These are phyloP conservation scores for Proctacanthus coquilletti DNA, from an alignment of 1,140 invertebrate species.

Conservation along the genomic window DNA sequence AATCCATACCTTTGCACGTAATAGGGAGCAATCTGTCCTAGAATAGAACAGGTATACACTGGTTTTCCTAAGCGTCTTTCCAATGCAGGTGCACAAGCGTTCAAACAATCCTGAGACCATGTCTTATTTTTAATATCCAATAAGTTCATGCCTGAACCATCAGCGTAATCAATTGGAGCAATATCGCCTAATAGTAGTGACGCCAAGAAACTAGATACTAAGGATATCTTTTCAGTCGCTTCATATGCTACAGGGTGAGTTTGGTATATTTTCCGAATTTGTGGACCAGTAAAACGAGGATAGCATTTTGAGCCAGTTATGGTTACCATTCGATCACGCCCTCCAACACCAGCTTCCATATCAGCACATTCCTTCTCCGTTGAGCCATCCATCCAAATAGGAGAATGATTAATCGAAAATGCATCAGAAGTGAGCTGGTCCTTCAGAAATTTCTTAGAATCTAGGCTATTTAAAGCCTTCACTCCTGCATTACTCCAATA, in stretches of 20 bases:
- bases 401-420: slow-evolving; percentile 70
- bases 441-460: slow-evolving; percentile 63
- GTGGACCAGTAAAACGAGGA: slow-evolving; percentile 84
- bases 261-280: slow-evolving; percentile 79
- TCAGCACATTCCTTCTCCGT: slow-evolving; percentile 63
- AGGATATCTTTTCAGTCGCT: slow-evolving; percentile 75
- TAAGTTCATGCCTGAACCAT: slow-evolving; percentile 95
- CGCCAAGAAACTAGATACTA: slow-evolving; percentile 84
- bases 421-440: slow-evolving; percentile 54
- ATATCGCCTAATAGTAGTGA: slow-evolving; percentile 79
- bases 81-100: slow-evolving; percentile 57
- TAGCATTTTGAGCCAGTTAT: slow-evolving; percentile 87
- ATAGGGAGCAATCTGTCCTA: slow-evolving; percentile 63
- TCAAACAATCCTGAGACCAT: slow-evolving; percentile 61
- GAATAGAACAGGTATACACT: slow-evolving; percentile 46
- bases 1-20: slow-evolving; percentile 78
- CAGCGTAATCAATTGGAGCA: slow-evolving; percentile 79
- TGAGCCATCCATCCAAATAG: slow-evolving; percentile 94
- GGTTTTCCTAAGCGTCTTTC: slow-evolving; percentile 51
- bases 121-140: slow-evolving; percentile 65
- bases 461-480: slow-evolving; percentile 44
- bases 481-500: slow-evolving; percentile 75
- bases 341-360: slow-evolving; percentile 67
- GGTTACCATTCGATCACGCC: slow-evolving; percentile 61
- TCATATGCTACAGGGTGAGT: slow-evolving; percentile 57